These are phyloP conservation scores for Atopsyche davidsoni DNA, from an alignment of 1,140 invertebrate genomes.

Conservation along the genomic window DNA sequence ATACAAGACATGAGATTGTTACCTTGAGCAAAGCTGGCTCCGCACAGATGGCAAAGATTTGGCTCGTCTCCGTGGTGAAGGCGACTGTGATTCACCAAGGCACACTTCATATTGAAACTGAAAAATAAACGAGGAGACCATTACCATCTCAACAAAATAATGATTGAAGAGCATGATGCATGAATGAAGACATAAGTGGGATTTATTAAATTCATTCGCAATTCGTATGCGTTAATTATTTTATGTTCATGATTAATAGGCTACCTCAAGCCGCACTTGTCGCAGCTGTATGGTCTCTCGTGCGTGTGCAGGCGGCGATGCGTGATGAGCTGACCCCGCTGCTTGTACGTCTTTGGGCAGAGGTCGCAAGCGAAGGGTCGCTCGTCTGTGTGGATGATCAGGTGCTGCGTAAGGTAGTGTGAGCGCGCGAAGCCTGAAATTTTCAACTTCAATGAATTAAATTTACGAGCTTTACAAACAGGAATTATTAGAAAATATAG, in stretches of 20 bases:
- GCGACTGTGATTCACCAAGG: conserved; percentile 21
- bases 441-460: background rate
- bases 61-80: conserved; percentile 22
- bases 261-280: conserved; percentile 30
- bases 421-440: conserved; percentile 22
- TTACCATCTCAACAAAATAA: no score
- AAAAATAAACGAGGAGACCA: no score
- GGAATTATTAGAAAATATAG: background rate
- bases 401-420: conserved; percentile 26
- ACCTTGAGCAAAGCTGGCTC: conserved; percentile 24
- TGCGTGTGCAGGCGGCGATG: conserved; percentile 29
- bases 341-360: conserved; percentile 30
- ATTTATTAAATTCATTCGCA: no score
- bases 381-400: conserved; percentile 30
- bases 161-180: no score
- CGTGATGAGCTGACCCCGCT: conserved; percentile 25
- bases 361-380: conserved; percentile 29
- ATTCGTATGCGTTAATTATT: no score
- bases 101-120: conserved; percentile 22
- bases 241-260: background rate
- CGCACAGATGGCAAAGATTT: conserved; percentile 26
- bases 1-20: background rate
- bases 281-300: conserved; percentile 32
- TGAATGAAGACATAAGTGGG: no score
- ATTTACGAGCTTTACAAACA: background rate